Evolutionary conservation across 2,888 invertebrate species (phyloP).

Genomic region (Hirudinaria manillensis): DNA sequence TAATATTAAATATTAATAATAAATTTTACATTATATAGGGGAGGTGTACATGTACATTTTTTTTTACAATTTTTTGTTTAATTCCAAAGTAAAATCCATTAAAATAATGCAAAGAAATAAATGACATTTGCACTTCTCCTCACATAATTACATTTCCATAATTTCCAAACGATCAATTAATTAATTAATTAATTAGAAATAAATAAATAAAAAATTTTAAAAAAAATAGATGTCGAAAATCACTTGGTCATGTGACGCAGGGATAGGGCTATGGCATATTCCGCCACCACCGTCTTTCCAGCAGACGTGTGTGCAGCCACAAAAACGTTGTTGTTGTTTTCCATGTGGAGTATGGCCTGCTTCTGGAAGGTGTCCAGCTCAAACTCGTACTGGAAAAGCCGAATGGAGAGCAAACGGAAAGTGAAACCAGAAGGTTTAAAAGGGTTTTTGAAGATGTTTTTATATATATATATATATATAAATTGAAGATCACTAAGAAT

Average conservation of each 20-base stretch:
- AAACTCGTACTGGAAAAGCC: conserved; percentile 61
- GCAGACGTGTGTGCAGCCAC: conserved; percentile 99
- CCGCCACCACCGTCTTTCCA: conserved; percentile 92
- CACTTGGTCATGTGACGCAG: conserved; percentile 73
- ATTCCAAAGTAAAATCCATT: too few species aligned
- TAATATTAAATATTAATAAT: too few species aligned
- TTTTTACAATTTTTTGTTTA: too few species aligned
- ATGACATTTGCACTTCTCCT: too few species aligned
- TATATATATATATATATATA: too few species aligned
- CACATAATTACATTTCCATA: too few species aligned
- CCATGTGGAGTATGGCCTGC: conserved; percentile 86
- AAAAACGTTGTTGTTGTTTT: conserved; percentile 88
- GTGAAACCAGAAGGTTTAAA: neutral
- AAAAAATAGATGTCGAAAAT: neutral
- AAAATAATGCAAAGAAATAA: too few species aligned
- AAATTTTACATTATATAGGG: conserved; percentile 67
- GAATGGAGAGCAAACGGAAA: neutral
- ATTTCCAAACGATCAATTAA: too few species aligned
- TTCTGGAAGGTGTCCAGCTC: conserved; percentile 95
- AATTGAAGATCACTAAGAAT: too few species aligned
- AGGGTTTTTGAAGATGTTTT: too few species aligned
- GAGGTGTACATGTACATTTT: neutral
- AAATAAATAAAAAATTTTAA: neutral
- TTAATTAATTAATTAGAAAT: neutral
- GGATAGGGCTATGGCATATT: conserved; percentile 94